Evolutionary conservation across 2,797 vertebrate genomes (phyloP), one percentile per base, ranked within the genome.

Genomic region (Pempheris klunzingeri): DNA sequence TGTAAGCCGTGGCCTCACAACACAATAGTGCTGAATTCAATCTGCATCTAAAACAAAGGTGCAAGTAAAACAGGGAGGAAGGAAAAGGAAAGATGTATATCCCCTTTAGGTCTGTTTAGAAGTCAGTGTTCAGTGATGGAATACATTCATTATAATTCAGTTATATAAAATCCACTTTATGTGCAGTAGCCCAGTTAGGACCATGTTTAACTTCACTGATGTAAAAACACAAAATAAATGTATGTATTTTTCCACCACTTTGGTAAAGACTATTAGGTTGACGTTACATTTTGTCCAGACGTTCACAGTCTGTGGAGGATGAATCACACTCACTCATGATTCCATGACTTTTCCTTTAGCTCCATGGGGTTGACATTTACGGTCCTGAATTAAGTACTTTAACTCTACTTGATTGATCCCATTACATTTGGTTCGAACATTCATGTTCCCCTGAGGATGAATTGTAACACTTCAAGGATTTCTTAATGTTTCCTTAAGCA

Each of bases 21-120:
- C 54, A 80, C 44, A 36, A 17, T 22, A 4, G 22, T 53, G 38
- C n/a, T 61, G 52, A 74, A 55, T 71, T 66, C 34, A 57, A 73
- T 80, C 62, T 34, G 53, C 65, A 71, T 82, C 62, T 2, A 13
- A 76, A 69, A 50, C 63, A 59, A 77, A 47, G 41, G 47, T 8
- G 41, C 30, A 44, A 54, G 46, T 38, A 43, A 68, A 58, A 64
- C 20, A 53, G 1, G 22, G 38, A 28, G 24, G n/a, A 66, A 62
- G 49, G 47, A 58, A 46, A 54, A 24, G 15, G 6, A 13, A 59
- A 67, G 54, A 52, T 46, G 20, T 32, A 18, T 28, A 4, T 49
- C 41, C 39, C 36, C 73, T 77, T 38, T 26, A 39, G 71, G 17
- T 1, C 38, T 58, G n/a, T 66, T 77, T 74, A 26, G 44, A 46